Evolutionary conservation across 1,140 invertebrate genomes (phyloP), one percentile per base, ranked within the genome.

Genomic region (Pomacea maculata): DNA sequence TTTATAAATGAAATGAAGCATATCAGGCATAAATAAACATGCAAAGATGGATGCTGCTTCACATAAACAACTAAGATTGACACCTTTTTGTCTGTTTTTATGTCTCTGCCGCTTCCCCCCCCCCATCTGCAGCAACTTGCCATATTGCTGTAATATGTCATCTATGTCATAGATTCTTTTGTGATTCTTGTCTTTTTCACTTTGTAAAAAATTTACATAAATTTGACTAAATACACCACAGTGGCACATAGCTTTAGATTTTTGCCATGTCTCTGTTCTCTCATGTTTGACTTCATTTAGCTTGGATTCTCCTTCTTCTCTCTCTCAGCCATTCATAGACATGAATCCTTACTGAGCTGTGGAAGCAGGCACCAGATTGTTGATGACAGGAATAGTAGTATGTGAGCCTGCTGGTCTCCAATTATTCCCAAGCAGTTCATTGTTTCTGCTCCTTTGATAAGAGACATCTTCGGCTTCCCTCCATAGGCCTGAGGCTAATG

Each of bases 331-430:
- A 25, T 21, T 72, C 67, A 70, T 76, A 71, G 12, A 76, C 70
- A 21, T 4, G 0, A 55, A 63, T 15, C 57, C 61, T 68, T 17
- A 78, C 67, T 61, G 29, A 14, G 78, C 70, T 29, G 70, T 54
- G 12, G 57, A 73, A 17, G 78, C 67, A 34, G 67, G 65, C 6
- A 61, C 72, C 55, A 86, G 55, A 64, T 87, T 87, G 75, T 87
- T 83, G 65, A 87, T 87, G 63, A 87, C 84, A 70, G 83, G 84
- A 54, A 85, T 85, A 15, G 70, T 63, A 34, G 65, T 67, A 25
- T 73, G 55, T 3, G 63, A 19, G 8, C 21, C 67, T 14, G 19
- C 65, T 10, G 54, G 75, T 5, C 52, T 54, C 34, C 72, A 67
- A 12, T 75, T 61, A 64, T 55, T 67, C 21, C 29, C 57, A 11